These are phyloP conservation scores for Maniola hyperantus DNA, from an alignment of 2,888 invertebrate genomes.

Conservation along the genomic window DNA sequence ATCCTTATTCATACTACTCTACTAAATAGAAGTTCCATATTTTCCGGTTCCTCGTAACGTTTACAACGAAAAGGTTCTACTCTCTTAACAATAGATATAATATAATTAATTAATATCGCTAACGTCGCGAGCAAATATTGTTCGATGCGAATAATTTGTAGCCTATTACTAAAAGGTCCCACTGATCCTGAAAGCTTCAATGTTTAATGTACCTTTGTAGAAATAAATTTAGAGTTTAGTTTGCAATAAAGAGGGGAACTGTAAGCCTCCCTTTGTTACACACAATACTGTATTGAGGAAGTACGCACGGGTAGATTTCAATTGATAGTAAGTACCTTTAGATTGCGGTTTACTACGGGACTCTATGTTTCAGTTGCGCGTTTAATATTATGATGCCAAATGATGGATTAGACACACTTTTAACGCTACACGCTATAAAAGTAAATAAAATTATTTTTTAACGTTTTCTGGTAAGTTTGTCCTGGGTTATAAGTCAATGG, in stretches of 20 bases:
- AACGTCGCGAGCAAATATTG: slow-evolving; percentile 62
- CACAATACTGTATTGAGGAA: slow-evolving; percentile 29
- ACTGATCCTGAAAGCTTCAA: not conserved
- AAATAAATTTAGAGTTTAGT: not conserved
- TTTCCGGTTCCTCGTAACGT: not conserved
- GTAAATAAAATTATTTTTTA: too few relatives aligned
- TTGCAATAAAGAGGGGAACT: not conserved
- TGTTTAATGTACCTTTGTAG: not conserved
- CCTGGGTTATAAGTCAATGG: too few relatives aligned
- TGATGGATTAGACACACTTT: too few relatives aligned
- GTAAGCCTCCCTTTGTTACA: slow-evolving; percentile 14
- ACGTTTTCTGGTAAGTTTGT: too few relatives aligned
- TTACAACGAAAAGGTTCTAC: not conserved
- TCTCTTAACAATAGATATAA: slow-evolving; percentile 6
- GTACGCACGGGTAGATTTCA: slow-evolving; percentile 65
- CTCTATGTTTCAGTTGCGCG: slow-evolving; percentile 52
- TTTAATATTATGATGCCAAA: slow-evolving; percentile 6
- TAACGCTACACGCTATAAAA: too few relatives aligned
- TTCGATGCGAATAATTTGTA: slow-evolving; percentile 42
- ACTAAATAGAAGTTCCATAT: too few relatives aligned
- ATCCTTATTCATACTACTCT: too few relatives aligned
- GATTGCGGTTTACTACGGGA: slow-evolving; percentile 59
- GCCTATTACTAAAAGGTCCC: not conserved
- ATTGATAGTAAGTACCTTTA: slow-evolving; percentile 55
- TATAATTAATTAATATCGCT: slow-evolving; percentile 8